Base-by-base conservation (phyloP, 1,140 invertebrate species). In the Neotoxoptera formosana region DNA sequence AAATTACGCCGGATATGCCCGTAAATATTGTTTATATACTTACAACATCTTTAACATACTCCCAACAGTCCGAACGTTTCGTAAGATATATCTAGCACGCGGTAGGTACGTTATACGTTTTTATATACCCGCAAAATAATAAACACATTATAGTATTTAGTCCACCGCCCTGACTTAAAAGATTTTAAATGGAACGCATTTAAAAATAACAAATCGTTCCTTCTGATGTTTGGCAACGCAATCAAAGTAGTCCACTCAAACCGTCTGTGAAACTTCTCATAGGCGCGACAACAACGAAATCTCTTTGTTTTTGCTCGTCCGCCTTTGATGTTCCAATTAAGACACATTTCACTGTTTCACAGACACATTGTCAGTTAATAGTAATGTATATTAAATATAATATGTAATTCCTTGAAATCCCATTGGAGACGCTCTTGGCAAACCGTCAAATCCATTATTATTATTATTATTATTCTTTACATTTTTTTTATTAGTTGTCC, bases 251-350 rank as follows among this genome's bases (percentile, higher is more conserved):
- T 81, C 7, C n/a, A 41, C 76, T 83, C 47, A 81, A 83, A 51
- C 90, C 67, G 48, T 81, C 90, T 91, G 60, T 91, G 90, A 91
- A 91, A 91, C 90, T 67, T 91, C 60, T 91, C 84, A 47, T 76
- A 76, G 67, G 60, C 76, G 30, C 56, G 23, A 47, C 67, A 83
- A 91, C 67, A 83, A 48, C 60, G 90, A 20, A 3, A 30, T 91
- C 45, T 91, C 90, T 91, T 91, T 91, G 90, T 91, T 91, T 91
- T 23, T 48, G 9, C 20, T 45, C 90, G 45, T 30, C 20, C 45
- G 60, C 91, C 81, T 93, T 93, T 93, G 91, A 93, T 93, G 81
- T 93, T 93, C 91, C 91, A 93, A 93, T 93, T 93, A 93, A 93
- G 91, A 93, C 91, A n/a, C 34, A n/a, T 84, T 83, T 93, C 90